A percentile compares a stretch with the other conserved stretches of the same genome.
Conservation (phyloP, 2,888 invertebrate genomes). For the Eupithecia subumbrata region DNA sequence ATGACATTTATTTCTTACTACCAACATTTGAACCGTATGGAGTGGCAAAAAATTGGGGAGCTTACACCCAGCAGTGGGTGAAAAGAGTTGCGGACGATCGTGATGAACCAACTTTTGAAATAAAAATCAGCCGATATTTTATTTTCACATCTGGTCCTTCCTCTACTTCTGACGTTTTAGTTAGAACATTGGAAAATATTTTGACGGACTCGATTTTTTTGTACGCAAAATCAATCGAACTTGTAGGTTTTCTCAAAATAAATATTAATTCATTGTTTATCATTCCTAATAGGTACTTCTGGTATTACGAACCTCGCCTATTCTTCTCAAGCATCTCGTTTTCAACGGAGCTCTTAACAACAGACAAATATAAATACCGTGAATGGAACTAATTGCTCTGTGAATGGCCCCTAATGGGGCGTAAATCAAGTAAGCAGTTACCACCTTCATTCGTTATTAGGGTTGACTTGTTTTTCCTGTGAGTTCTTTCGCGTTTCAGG, state of each 20-base stretch:
- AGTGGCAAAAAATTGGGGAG: too few relatives aligned
- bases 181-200: too few relatives aligned
- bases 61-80: too few relatives aligned
- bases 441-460: neutral
- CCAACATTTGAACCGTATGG: too few relatives aligned
- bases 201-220: too few relatives aligned
- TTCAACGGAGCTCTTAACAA: slow-evolving; percentile 15
- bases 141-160: too few relatives aligned
- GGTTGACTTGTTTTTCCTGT: neutral
- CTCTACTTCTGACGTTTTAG: too few relatives aligned
- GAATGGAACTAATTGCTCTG: slow-evolving; percentile 27
- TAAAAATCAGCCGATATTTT: too few relatives aligned
- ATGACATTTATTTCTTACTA: too few relatives aligned
- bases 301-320: neutral
- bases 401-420: slow-evolving; percentile 39
- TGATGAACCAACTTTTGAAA: too few relatives aligned
- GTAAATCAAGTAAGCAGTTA: slow-evolving; percentile 38
- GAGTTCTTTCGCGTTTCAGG: neutral
- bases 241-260: neutral
- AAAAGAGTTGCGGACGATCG: too few relatives aligned
- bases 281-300: neutral
- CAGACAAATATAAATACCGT: slow-evolving; percentile 29
- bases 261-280: neutral
- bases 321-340: neutral
- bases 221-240: too few relatives aligned